phyloP scores from a whole-genome alignment of 2,113 vertebrate species.

The Pelobates fuscus region DNA sequence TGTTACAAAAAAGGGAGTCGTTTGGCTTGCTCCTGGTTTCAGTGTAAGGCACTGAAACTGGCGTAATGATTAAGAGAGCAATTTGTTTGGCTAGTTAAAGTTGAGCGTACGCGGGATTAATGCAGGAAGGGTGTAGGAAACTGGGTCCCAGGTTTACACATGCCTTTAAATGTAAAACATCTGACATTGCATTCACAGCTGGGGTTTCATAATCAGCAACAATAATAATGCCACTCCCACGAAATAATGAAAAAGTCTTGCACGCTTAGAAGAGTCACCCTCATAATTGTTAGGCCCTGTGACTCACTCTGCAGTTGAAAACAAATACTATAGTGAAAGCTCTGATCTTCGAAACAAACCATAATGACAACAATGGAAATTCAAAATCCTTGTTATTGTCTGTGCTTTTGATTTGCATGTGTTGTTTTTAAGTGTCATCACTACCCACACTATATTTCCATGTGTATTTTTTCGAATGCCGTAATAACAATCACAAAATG shows the following conservation, averaged over 20 bases:
- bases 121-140: conserved; percentile 40
- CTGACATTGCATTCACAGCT: conserved; percentile 24
- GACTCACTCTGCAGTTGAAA: conserved; percentile 20
- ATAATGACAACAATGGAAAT: neutral
- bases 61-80: conserved; percentile 40
- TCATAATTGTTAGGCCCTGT: conserved; percentile 17
- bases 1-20: conserved; percentile 64
- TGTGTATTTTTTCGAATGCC: too few species aligned
- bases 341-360: neutral
- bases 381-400: neutral
- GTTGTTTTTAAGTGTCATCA: neutral
- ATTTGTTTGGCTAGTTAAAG: neutral
- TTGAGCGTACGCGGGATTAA: conserved; percentile 42
- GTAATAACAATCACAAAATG: too few species aligned
- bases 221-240: conserved; percentile 30
- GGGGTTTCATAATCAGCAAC: conserved; percentile 4
- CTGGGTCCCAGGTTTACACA: conserved; percentile 24
- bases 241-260: conserved; percentile 32
- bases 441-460: too few species aligned
- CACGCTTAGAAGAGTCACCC: conserved; percentile 19
- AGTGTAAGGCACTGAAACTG: neutral
- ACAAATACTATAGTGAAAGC: neutral
- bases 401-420: neutral
- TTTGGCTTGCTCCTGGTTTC: conserved; percentile 46
- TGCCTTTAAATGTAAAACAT: conserved; percentile 28